Percentiles rank a stretch among this genome's conserved stretches.
phyloP scores from a whole-genome alignment of 1,140 invertebrate genomes.

The Ceratitis capitata region DNA sequence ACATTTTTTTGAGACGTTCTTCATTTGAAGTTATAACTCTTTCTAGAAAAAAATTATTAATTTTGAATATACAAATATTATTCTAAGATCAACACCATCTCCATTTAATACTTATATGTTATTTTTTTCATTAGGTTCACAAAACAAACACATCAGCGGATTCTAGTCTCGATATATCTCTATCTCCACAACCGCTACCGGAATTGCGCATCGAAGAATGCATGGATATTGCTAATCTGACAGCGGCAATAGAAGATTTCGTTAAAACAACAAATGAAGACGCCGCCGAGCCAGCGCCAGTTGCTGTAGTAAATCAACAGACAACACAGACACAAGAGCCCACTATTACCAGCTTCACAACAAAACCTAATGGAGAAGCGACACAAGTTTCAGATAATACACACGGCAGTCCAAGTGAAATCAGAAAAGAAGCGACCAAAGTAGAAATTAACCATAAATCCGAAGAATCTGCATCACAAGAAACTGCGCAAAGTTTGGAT shows the following conservation, averaged over 20 bases:
- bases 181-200: neutral
- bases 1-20: no score
- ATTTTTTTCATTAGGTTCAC: neutral
- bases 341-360: neutral
- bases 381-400: neutral
- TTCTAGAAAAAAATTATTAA: no score
- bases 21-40: no score
- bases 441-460: neutral
- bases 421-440: neutral
- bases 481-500: neutral
- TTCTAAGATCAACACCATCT: no score
- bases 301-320: neutral
- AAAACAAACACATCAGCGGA: neutral
- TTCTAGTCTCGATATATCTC: slow-evolving; percentile 19
- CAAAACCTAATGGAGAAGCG: neutral
- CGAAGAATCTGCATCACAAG: neutral
- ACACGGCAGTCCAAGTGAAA: neutral
- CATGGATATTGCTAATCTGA: slow-evolving; percentile 56
- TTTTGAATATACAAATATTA: no score
- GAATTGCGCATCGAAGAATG: slow-evolving; percentile 42
- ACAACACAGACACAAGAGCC: neutral
- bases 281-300: neutral
- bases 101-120: no score
- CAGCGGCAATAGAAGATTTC: slow-evolving; percentile 61
- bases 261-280: slow-evolving; percentile 47